Evolutionary conservation across 2,888 invertebrate species (phyloP).

Genomic region (Dicranocentrus wangi): DNA sequence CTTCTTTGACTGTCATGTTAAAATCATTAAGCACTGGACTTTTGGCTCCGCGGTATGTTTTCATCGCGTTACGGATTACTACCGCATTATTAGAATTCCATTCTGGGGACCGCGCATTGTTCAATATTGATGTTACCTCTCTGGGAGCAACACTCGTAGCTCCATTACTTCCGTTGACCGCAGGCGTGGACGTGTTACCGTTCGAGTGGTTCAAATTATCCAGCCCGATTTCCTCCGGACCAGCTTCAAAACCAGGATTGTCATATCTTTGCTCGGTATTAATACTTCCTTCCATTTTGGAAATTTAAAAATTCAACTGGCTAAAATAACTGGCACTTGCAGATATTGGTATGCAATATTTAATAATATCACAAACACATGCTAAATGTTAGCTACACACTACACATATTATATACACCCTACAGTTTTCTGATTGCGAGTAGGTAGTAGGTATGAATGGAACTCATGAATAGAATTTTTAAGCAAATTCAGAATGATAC

Average conservation of each 20-base stretch:
- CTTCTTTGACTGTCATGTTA: constrained; percentile 65
- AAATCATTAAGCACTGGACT: constrained; percentile 62
- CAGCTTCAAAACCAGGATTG: constrained; percentile 61
- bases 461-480: too few relatives aligned
- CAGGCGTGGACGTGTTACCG: constrained; percentile 20
- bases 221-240: constrained; percentile 64
- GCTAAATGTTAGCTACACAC: too few relatives aligned
- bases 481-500: too few relatives aligned
- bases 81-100: constrained; percentile 63
- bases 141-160: constrained; percentile 26
- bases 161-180: constrained; percentile 22
- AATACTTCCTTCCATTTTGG: constrained; percentile 50
- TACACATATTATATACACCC: too few relatives aligned
- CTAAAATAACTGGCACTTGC: constrained; percentile 1
- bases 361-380: neutral
- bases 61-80: constrained; percentile 63
- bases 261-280: constrained; percentile 59
- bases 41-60: constrained; percentile 60
- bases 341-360: neutral
- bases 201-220: constrained; percentile 55
- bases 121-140: constrained; percentile 54
- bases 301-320: constrained; percentile 7
- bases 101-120: constrained; percentile 56
- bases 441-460: too few relatives aligned
- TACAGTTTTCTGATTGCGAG: too few relatives aligned